A percentile compares a stretch with the other conserved stretches of the same genome.
phyloP scores from a whole-genome alignment of 1,140 invertebrate genomes.

The Drosophila elegans region DNA sequence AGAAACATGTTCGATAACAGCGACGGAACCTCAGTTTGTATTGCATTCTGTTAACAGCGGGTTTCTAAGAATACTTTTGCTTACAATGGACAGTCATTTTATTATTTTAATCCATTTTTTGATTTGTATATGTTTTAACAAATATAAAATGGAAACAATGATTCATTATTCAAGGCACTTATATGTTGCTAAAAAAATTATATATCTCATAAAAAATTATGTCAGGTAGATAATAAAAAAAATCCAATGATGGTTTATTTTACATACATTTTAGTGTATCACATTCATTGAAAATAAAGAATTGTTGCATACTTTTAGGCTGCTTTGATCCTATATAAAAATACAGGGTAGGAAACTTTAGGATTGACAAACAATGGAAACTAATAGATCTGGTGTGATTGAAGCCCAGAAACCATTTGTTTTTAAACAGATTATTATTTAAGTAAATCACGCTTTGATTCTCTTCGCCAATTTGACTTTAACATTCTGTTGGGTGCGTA shows the following conservation, averaged over 20 bases:
- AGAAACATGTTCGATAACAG: conserved; percentile 24
- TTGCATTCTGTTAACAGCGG: conserved; percentile 4
- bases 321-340: background rate
- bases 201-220: too few species aligned
- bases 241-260: background rate
- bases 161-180: too few species aligned
- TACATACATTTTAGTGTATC: background rate
- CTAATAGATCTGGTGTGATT: too few species aligned
- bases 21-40: background rate
- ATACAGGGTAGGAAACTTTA: too few species aligned
- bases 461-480: conserved; percentile 33
- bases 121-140: too few species aligned
- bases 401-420: too few species aligned
- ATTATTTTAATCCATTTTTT: background rate
- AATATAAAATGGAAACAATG: too few species aligned
- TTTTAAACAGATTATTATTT: too few species aligned
- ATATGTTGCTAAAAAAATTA: too few species aligned
- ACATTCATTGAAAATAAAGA: too few species aligned
- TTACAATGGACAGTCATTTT: background rate
- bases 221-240: too few species aligned
- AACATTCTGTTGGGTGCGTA: conserved; percentile 57
- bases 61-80: background rate
- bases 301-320: conserved; percentile 22
- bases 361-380: too few species aligned
- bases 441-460: background rate